Base-by-base conservation (phyloP, 1,140 invertebrate genomes). In the Daktulosphaira vitifoliae region DNA sequence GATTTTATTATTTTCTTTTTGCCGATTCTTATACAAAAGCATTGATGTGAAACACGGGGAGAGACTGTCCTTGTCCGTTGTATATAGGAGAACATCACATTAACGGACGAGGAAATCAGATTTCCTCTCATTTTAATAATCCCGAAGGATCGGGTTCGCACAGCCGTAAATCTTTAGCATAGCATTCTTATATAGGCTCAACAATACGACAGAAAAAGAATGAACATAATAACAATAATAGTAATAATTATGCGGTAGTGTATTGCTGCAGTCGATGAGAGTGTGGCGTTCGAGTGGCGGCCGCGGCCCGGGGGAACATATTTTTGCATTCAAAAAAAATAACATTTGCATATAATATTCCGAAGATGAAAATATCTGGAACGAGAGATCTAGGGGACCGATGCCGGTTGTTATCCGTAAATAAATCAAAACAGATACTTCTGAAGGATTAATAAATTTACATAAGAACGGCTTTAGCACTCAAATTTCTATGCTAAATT, bases 351-450 rank as follows among this genome's bases (percentile, higher is more conserved):
- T 62, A 62, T 48, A 48, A 62, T 33, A 33, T 48, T 62, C 42
- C 42, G 9, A 25, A 33, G 29, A 11, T 6, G 29, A 48, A 62
- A 37, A 29, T 46, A 62, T 62, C 56, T 62, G 56, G 56, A 62
- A 62, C 56, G 56, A 62, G 56, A 62, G 23, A 48, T 39, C 56
- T 48, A 25, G 42, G 42, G 56, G 42, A 48, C 56, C 42, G 29
- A 5, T 33, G 29, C 29, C 29, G 56, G 44, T 62, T 62, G 56
- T 62, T 62, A 62, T 62, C 56, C 56, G 56, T 62, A 62, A 62
- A 62, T 62, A 62, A 62, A 62, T 62, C 56, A 62, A 62, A 62
- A 62, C 56, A 62, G 56, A 62, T 62, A 62, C 56, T 62, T 62
- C 46, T 25, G 42, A 13, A 62, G 56, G 56, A 62, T 48, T 62